These are phyloP conservation scores for Pipistrellus kuhlii DNA, from an alignment of 2,797 vertebrate genomes.

Conservation along the genomic window DNA sequence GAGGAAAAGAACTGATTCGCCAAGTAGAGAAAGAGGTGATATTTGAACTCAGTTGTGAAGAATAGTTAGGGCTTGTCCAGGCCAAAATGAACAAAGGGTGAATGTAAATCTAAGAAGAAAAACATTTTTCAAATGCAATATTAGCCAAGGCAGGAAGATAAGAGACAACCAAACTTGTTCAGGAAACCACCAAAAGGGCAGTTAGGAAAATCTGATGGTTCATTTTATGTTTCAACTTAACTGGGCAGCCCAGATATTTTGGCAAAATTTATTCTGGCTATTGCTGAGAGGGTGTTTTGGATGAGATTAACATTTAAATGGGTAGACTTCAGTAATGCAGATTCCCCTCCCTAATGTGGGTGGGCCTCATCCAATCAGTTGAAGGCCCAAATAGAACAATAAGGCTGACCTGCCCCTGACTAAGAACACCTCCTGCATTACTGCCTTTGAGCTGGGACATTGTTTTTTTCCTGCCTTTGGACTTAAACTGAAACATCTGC, in stretches of 20 bases:
- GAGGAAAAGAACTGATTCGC: neutral
- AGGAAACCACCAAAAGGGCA: neutral
- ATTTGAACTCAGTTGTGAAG: neutral
- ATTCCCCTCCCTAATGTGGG: neutral
- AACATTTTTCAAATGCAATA: neutral
- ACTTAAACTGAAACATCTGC: neutral
- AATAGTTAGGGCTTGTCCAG: neutral
- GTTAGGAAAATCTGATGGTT: neutral
- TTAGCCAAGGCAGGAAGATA: neutral
- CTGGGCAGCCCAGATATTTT: neutral
- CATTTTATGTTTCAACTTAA: neutral
- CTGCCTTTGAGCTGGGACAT: neutral
- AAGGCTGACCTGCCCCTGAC: neutral
- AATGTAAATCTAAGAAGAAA: neutral
- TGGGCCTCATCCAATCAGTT: neutral
- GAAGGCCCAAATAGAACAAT: neutral
- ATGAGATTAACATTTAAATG: neutral
- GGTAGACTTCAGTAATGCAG: neutral
- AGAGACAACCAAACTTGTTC: neutral
- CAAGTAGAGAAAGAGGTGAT: neutral
- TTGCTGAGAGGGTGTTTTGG: neutral
- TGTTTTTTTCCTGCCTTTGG: neutral
- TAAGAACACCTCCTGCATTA: neutral
- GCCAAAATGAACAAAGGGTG: neutral
- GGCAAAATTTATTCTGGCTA: neutral